These are phyloP conservation scores for Saccopteryx bilineata DNA, from an alignment of 2,113 vertebrate genomes.

Conservation along the genomic window DNA sequence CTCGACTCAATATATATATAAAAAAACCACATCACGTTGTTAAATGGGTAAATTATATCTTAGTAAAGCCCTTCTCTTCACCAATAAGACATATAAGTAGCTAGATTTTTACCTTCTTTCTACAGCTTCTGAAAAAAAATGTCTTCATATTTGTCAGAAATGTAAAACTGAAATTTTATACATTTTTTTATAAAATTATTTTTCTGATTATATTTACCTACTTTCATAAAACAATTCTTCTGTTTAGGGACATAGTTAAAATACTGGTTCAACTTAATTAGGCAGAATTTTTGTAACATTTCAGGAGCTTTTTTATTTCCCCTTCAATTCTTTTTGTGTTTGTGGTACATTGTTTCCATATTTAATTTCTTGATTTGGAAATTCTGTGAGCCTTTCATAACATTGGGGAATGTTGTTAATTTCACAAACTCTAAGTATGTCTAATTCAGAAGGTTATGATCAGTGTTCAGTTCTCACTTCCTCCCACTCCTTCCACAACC, in stretches of 20 bases:
- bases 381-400: not conserved
- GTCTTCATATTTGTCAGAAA: slow-evolving; percentile 8
- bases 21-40: not conserved
- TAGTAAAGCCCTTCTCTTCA: not conserved
- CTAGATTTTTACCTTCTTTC: not conserved
- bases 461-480: not conserved
- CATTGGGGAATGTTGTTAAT: not conserved
- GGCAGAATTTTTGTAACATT: not conserved
- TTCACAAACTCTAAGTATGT: not conserved
- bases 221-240: slow-evolving; percentile 4
- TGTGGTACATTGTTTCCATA: not conserved
- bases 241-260: slow-evolving; percentile 40
- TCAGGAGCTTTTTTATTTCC: not conserved
- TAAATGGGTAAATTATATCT: slow-evolving; percentile 6
- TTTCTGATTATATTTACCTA: slow-evolving; percentile 45
- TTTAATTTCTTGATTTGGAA: slow-evolving; percentile 23
- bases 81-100: not conserved
- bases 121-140: not conserved
- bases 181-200: slow-evolving; percentile 12
- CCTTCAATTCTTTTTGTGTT: not conserved
- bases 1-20: not conserved
- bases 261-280: not conserved
- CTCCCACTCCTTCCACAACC: not conserved
- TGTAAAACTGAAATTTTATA: slow-evolving; percentile 2
- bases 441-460: not conserved